A percentile compares a stretch with the other conserved stretches of the same genome.
phyloP scores from a whole-genome alignment of 2,113 vertebrate species.

The Dascyllus trimaculatus region DNA sequence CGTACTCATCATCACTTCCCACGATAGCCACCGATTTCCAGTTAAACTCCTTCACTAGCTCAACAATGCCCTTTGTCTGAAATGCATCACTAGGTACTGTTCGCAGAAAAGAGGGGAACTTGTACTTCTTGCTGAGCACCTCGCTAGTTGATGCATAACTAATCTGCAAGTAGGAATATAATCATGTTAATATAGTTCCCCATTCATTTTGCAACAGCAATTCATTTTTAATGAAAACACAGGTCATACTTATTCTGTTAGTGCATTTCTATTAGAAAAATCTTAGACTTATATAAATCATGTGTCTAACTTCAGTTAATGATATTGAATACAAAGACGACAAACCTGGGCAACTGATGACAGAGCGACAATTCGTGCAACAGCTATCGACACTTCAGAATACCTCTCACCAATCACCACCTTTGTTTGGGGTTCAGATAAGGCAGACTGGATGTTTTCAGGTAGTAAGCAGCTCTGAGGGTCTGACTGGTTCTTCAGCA shows the following conservation, averaged over 20 bases:
- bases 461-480: conserved; percentile 16
- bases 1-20: conserved; percentile 77
- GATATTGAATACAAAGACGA: background rate
- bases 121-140: conserved; percentile 72
- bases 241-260: too few species aligned
- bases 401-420: conserved; percentile 67
- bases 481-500: conserved; percentile 45
- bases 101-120: conserved; percentile 78
- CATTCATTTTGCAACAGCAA: background rate
- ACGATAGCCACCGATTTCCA: conserved; percentile 72
- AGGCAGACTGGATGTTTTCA: background rate
- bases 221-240: background rate
- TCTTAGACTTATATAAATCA: background rate
- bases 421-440: conserved; percentile 48
- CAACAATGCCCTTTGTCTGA: conserved; percentile 68
- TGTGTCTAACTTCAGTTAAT: background rate
- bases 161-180: conserved; percentile 60
- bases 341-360: conserved; percentile 75
- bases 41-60: conserved; percentile 52
- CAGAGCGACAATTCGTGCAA: conserved; percentile 70
- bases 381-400: conserved; percentile 69
- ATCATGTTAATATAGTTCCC: background rate
- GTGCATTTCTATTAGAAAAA: background rate
- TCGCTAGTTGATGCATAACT: conserved; percentile 69
- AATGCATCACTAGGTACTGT: conserved; percentile 66